Conservation (phyloP, 1,140 invertebrate genomes). For the Camponotus floridanus region DNA sequence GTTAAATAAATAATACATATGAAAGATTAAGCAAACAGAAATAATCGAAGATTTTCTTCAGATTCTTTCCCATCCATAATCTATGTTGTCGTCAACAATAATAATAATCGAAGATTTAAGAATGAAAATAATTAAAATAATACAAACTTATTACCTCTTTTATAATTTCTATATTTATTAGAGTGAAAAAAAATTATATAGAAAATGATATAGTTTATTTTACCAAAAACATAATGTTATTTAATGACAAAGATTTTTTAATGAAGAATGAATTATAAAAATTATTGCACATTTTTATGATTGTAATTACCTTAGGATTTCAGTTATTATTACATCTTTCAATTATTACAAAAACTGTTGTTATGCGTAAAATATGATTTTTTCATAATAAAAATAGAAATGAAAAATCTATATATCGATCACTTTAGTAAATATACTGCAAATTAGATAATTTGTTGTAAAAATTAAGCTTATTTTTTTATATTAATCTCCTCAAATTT, state of each 20-base stretch:
- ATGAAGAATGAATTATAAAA: neutral
- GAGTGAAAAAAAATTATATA: neutral
- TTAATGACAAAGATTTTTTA: neutral
- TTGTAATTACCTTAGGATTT: neutral
- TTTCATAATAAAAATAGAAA: neutral
- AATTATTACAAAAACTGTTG: neutral
- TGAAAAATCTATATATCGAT: neutral
- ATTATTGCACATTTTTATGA: neutral
- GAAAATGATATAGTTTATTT: neutral
- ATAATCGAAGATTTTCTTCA: neutral
- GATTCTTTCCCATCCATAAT: conserved; percentile 5
- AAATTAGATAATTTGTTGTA: neutral
- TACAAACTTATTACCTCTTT: conserved; percentile 1
- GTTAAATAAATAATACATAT: neutral
- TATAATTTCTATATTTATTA: neutral
- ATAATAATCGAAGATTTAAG: neutral
- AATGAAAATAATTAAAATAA: no score
- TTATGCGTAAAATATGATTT: neutral
- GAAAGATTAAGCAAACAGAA: neutral
- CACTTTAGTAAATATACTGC: neutral
- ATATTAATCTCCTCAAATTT: neutral
- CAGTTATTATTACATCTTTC: neutral
- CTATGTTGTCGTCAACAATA: conserved; percentile 1
- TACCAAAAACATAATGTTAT: no score
- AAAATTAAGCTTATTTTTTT: neutral